A percentile compares a stretch with the other conserved stretches of the same genome.
Evolutionary conservation across 2,888 invertebrate species (phyloP).

Genomic region (Andrena haemorrhoa): DNA sequence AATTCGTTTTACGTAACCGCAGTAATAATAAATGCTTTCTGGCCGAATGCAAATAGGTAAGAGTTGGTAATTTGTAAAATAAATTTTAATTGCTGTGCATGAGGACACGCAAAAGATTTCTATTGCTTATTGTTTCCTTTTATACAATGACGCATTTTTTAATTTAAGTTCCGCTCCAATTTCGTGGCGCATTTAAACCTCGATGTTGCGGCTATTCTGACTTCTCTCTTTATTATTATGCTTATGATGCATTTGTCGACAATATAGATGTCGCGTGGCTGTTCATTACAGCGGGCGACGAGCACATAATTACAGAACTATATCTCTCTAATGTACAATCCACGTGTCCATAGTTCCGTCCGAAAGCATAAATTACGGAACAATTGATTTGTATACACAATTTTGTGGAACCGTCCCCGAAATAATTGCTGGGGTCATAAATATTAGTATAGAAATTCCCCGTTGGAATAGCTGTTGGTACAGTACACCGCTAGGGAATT

Average conservation of each 20-base stretch:
- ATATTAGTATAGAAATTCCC: constrained; percentile 51
- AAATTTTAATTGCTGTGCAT: no score
- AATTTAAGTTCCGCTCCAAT: not conserved
- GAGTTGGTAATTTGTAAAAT: no score
- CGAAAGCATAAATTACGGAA: constrained; percentile 37
- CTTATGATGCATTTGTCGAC: constrained; percentile 5
- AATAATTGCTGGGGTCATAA: constrained; percentile 43
- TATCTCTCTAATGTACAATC: constrained; percentile 43
- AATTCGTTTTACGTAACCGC: no score
- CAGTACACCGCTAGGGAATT: constrained; percentile 17
- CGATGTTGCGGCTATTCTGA: not conserved
- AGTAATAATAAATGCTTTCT: no score
- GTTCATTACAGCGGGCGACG: constrained; percentile 26
- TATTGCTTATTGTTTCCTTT: not conserved
- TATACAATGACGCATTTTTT: not conserved
- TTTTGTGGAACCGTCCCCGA: constrained; percentile 33
- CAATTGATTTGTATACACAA: constrained; percentile 57
- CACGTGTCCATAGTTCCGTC: constrained; percentile 37
- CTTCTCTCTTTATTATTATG: constrained; percentile 10
- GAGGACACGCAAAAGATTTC: not conserved
- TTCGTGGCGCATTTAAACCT: not conserved
- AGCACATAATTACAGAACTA: constrained; percentile 36
- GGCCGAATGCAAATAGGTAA: no score
- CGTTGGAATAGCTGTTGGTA: constrained; percentile 20
- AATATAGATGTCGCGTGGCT: constrained; percentile 17